These are phyloP conservation scores for Plodia interpunctella DNA, from an alignment of 1,140 invertebrate genomes.

Conservation along the genomic window DNA sequence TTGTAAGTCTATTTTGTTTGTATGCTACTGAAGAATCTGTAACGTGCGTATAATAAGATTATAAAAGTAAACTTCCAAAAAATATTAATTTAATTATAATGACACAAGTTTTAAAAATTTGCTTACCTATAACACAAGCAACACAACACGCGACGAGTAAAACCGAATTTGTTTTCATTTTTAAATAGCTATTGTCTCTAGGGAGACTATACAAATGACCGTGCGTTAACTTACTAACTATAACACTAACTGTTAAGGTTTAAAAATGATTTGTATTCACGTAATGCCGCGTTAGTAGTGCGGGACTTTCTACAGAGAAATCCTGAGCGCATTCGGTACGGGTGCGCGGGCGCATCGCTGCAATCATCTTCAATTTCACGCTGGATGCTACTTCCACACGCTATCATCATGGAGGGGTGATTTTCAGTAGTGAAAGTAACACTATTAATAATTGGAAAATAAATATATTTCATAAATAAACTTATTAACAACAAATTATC, in stretches of 20 bases:
- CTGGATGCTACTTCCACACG: constrained; percentile 11
- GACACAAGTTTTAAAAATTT: neutral
- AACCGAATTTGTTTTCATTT: constrained; percentile 36
- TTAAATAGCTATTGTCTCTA: constrained; percentile 49
- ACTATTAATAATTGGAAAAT: neutral
- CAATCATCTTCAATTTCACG: constrained; percentile 33
- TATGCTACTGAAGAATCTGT: neutral
- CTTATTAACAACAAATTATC: no score
- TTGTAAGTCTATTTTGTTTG: neutral
- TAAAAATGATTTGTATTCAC: constrained; percentile 64
- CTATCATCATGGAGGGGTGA: constrained; percentile 7
- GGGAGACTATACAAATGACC: constrained; percentile 60
- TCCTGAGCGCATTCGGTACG: constrained; percentile 41
- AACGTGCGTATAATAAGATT: neutral
- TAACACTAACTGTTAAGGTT: constrained; percentile 48
- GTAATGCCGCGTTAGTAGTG: constrained; percentile 48
- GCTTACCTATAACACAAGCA: neutral
- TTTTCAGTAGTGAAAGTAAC: constrained; percentile 2
- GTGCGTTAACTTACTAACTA: constrained; percentile 48
- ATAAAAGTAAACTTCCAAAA: no score
- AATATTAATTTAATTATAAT: neutral
- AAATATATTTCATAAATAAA: constrained; percentile 1
- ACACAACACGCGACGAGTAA: constrained; percentile 36
- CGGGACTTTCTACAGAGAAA: constrained; percentile 71
- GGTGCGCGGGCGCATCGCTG: constrained; percentile 34